These are phyloP conservation scores for Gallinago paraguaiae DNA, from an alignment of 2,113 vertebrate species.

Conservation along the genomic window DNA sequence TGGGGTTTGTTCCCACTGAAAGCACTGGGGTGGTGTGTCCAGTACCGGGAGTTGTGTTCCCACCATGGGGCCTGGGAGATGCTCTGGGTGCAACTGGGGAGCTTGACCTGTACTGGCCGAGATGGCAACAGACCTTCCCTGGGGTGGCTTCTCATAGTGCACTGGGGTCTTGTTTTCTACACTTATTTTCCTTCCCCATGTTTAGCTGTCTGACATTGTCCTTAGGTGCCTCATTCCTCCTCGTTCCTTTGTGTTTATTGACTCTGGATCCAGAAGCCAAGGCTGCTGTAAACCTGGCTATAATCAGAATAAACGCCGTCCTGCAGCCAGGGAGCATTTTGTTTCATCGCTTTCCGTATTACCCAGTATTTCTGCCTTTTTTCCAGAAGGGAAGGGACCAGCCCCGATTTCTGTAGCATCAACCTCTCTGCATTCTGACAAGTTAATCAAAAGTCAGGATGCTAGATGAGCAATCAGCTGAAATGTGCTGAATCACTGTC, in stretches of 20 bases:
- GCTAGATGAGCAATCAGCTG: constrained; percentile 46
- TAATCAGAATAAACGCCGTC: not conserved
- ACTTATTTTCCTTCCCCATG: not conserved
- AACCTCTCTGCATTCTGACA: constrained; percentile 18
- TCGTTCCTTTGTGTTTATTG: not conserved
- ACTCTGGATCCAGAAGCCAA: not conserved
- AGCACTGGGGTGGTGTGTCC: not conserved
- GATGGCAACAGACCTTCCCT: not conserved
- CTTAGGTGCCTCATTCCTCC: not conserved
- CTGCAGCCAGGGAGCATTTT: not conserved
- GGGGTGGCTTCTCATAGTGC: not conserved
- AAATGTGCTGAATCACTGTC: constrained; percentile 67
- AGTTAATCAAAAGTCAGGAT: constrained; percentile 58
- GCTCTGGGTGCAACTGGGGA: not conserved
- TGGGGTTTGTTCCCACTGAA: accelerated
- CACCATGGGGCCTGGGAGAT: accelerated
- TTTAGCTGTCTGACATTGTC: not conserved
- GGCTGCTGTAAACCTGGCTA: not conserved
- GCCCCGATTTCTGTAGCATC: not conserved
- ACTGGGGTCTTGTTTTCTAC: not conserved
- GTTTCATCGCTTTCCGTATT: not conserved
- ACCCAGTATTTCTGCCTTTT: not conserved
- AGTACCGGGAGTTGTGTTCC: not conserved
- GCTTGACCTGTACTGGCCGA: not conserved
- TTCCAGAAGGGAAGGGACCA: not conserved